Evolutionary conservation across 2,888 invertebrate genomes (phyloP).

Genomic region (Germaria angustata): DNA sequence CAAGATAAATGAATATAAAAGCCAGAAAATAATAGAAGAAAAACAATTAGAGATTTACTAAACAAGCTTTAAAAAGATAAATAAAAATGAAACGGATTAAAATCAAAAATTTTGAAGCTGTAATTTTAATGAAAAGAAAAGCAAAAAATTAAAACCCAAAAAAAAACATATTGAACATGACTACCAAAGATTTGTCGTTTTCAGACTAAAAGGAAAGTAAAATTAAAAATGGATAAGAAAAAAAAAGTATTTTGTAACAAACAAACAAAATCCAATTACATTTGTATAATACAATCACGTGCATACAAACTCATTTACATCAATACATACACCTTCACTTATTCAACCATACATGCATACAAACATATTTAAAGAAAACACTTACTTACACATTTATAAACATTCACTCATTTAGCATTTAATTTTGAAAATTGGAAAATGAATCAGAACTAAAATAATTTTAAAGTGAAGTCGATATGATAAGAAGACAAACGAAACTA

Average conservation of each 20-base stretch:
- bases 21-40: too few relatives aligned
- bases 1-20: conserved; percentile 30
- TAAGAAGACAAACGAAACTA: conserved; percentile 43
- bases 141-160: conserved; percentile 8
- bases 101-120: too few relatives aligned
- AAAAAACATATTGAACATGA: conserved; percentile 27
- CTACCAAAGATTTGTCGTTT: conserved; percentile 63
- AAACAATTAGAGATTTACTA: conserved; percentile 44
- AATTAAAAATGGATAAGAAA: conserved; percentile 13
- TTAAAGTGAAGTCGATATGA: conserved; percentile 4
- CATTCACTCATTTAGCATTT: conserved; percentile 57
- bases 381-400: not conserved
- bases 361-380: not conserved
- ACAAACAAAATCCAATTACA: not conserved
- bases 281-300: conserved; percentile 63
- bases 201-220: conserved; percentile 57
- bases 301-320: conserved; percentile 28
- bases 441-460: conserved; percentile 36
- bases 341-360: conserved; percentile 54
- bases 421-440: conserved; percentile 51
- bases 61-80: conserved; percentile 45
- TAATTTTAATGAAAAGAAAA: conserved; percentile 11
- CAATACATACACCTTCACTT: not conserved
- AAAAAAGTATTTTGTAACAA: not conserved
- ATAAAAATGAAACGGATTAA: conserved; percentile 6